Percentiles rank a stretch among this genome's conserved stretches.
Conservation (phyloP, 2,797 vertebrate species). For the Austrolebias charrua region DNA sequence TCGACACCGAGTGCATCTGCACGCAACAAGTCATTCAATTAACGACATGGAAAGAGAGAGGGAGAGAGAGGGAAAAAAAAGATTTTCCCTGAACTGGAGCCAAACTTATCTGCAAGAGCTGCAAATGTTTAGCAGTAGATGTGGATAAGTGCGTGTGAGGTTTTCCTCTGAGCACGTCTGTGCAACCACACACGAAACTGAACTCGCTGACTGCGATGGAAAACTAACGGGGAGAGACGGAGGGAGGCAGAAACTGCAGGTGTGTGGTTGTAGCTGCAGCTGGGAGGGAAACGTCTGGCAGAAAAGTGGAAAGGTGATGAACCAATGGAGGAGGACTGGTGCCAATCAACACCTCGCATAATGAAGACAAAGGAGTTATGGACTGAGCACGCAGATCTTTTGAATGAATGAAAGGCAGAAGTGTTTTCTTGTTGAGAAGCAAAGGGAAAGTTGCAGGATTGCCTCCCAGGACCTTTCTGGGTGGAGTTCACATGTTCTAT, state of each 20-base stretch:
- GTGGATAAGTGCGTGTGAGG: slow-evolving; percentile 25
- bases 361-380: not conserved
- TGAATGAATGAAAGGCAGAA: too few relatives aligned
- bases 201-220: slow-evolving; percentile 55
- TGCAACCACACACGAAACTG: slow-evolving; percentile 31
- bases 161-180: slow-evolving; percentile 46
- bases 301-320: slow-evolving; percentile 31
- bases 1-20: slow-evolving; percentile 24
- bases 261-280: slow-evolving; percentile 33
- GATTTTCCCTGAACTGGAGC: not conserved
- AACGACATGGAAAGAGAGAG: not conserved
- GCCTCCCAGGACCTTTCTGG: too few relatives aligned
- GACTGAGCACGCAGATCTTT: slow-evolving; percentile 3
- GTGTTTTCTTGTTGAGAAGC: too few relatives aligned
- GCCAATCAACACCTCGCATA: slow-evolving; percentile 23
- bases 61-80: not conserved
- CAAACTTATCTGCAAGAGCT: slow-evolving; percentile 2
- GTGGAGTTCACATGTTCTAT: too few relatives aligned
- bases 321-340: slow-evolving; percentile 24
- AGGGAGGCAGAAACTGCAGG: slow-evolving; percentile 25
- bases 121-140: slow-evolving; percentile 3
- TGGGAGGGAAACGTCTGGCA: slow-evolving; percentile 24
- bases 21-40: slow-evolving; percentile 6
- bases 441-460: too few relatives aligned
- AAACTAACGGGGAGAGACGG: slow-evolving; percentile 26